A percentile compares a stretch with the other conserved stretches of the same genome.
Conservation (phyloP, 2,888 invertebrate genomes). For the Iphiclides podalirius region DNA sequence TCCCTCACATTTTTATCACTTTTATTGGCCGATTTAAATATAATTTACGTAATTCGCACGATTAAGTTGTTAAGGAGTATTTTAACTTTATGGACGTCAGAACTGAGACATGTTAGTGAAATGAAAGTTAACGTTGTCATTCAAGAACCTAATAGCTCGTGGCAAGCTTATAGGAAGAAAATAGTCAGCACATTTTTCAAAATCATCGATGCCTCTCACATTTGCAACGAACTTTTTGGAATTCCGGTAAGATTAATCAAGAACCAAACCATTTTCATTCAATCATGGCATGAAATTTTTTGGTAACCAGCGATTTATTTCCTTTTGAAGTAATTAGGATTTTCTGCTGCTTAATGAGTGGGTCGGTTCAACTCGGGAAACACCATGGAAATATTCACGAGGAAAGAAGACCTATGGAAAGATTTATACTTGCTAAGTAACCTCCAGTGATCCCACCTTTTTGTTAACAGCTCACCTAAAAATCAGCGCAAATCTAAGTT, state of each 20-base stretch:
- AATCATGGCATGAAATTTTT: no score
- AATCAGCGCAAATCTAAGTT: no score
- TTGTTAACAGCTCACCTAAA: no score
- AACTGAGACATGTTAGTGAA: not conserved
- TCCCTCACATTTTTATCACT: not conserved
- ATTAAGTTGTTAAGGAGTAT: not conserved
- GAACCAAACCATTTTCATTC: no score
- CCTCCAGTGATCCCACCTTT: no score
- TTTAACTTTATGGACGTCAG: not conserved
- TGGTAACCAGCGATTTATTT: no score
- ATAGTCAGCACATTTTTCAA: not conserved
- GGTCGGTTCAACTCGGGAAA: no score
- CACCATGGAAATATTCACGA: no score
- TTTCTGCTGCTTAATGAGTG: no score
- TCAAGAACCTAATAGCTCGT: not conserved
- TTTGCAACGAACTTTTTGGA: not conserved
- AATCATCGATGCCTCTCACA: conserved; percentile 1
- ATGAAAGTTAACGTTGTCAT: not conserved
- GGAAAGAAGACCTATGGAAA: no score
- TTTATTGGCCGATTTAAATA: not conserved
- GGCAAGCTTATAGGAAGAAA: not conserved
- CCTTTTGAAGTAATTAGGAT: no score
- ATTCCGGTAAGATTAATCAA: conserved; percentile 8
- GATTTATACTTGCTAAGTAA: no score
- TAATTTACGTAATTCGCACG: conserved; percentile 5